Evolutionary conservation across 2,113 vertebrate species (phyloP).

Genomic region (Melanotaenia duboulayi): DNA sequence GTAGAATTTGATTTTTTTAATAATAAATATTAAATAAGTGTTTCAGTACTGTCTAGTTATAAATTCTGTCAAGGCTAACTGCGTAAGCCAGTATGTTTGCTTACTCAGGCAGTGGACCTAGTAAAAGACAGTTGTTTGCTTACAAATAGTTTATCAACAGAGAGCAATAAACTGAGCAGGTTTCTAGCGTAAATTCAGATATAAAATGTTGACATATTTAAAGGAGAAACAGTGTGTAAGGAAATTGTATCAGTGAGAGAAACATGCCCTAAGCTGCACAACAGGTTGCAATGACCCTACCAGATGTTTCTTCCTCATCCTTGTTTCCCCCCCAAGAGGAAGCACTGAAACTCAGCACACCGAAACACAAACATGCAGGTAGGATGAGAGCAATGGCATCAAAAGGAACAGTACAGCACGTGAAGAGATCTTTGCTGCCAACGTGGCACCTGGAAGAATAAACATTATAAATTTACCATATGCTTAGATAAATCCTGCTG

Average conservation of each 20-base stretch:
- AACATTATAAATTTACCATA: constrained; percentile 32
- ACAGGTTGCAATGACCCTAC: constrained; percentile 52
- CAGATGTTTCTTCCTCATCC: constrained; percentile 52
- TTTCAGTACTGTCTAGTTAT: constrained; percentile 5
- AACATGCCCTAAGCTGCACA: constrained; percentile 12
- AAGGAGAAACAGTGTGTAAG: background rate
- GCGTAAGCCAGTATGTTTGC: constrained; percentile 33
- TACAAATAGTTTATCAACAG: constrained; percentile 15
- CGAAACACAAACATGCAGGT: constrained; percentile 36
- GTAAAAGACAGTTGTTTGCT: background rate
- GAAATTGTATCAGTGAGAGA: constrained; percentile 5
- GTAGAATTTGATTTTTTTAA: constrained; percentile 13
- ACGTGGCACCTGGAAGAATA: constrained; percentile 23
- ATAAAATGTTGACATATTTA: constrained; percentile 16
- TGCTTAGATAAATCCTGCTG: background rate
- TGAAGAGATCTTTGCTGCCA: constrained; percentile 36
- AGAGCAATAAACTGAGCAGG: constrained; percentile 13
- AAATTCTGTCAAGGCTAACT: constrained; percentile 27
- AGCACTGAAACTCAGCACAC: constrained; percentile 3
- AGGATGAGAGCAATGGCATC: constrained; percentile 26
- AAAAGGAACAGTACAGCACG: constrained; percentile 33
- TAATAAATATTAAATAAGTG: constrained; percentile 27
- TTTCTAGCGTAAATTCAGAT: constrained; percentile 8
- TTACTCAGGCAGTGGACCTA: background rate
- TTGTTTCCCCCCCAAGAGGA: constrained; percentile 13